Conservation (phyloP, 2,113 vertebrate species). For the Gracilinanus agilis region DNA sequence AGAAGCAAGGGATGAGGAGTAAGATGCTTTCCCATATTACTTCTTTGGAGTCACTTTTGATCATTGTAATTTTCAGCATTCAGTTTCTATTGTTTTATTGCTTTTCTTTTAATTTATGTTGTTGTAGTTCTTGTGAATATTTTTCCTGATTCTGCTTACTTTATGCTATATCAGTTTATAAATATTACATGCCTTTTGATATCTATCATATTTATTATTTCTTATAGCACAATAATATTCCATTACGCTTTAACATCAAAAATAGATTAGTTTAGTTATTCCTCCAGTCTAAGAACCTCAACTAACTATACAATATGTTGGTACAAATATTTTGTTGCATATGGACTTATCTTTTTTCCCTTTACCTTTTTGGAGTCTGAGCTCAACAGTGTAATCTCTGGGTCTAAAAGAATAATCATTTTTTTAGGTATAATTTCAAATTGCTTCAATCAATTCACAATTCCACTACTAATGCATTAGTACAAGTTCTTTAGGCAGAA, state of each 20-base stretch:
- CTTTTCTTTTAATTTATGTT: background rate
- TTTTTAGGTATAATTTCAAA: too few relatives aligned
- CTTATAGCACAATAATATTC: too few relatives aligned
- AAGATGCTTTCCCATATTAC: too few relatives aligned
- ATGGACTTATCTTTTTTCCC: background rate
- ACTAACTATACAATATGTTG: background rate
- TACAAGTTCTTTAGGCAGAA: too few relatives aligned
- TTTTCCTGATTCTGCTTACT: background rate
- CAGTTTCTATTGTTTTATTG: background rate
- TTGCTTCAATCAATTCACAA: too few relatives aligned
- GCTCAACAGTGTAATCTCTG: too few relatives aligned
- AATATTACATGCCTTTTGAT: background rate
- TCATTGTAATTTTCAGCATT: too few relatives aligned
- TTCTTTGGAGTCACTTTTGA: too few relatives aligned
- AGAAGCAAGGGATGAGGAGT: too few relatives aligned
- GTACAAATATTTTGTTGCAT: background rate
- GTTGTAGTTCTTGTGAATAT: background rate
- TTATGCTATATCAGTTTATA: background rate
- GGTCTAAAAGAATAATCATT: too few relatives aligned
- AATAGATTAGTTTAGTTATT: background rate
- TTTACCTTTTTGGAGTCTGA: too few relatives aligned
- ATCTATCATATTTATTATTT: background rate
- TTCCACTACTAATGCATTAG: too few relatives aligned
- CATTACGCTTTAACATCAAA: background rate
- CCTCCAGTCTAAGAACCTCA: background rate